These are phyloP conservation scores for Esox masquinongy DNA, from an alignment of 2,797 vertebrate species.

Conservation along the genomic window DNA sequence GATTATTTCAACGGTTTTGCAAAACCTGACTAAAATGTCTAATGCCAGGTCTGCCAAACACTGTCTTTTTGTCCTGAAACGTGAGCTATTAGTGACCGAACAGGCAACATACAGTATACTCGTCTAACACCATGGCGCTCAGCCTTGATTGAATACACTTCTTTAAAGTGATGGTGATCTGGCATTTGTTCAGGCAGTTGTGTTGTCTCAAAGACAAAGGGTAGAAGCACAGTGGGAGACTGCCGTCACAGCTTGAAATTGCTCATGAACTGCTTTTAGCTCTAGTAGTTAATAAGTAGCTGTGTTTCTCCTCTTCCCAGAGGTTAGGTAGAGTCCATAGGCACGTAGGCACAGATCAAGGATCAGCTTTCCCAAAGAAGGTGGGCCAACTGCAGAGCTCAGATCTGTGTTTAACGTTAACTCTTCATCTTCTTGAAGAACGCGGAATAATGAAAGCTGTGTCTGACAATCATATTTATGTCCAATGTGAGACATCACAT, in stretches of 20 bases:
- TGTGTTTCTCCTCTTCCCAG: not conserved
- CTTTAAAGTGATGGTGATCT: not conserved
- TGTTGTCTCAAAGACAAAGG: not conserved
- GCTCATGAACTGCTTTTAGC: not conserved
- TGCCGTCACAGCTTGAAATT: not conserved
- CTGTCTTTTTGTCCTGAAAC: not conserved
- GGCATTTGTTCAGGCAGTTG: too few species aligned
- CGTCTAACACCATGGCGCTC: not conserved
- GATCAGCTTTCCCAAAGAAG: not conserved
- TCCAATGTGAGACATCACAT: not conserved
- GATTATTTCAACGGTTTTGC: not conserved
- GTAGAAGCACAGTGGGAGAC: not conserved
- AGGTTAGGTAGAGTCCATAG: not conserved
- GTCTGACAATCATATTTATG: not conserved
- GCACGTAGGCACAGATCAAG: not conserved
- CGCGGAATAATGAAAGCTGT: not conserved
- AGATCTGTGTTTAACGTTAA: not conserved
- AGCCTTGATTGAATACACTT: not conserved
- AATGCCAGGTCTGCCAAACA: not conserved
- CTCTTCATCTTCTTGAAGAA: not conserved
- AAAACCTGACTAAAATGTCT: too few species aligned
- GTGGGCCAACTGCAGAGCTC: not conserved
- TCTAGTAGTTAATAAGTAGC: not conserved
- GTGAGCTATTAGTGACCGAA: not conserved
- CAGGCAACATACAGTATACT: not conserved